A percentile compares a stretch with the other conserved stretches of the same genome.
phyloP scores from a whole-genome alignment of 2,888 invertebrate species.

The Meghimatium bilineatum region DNA sequence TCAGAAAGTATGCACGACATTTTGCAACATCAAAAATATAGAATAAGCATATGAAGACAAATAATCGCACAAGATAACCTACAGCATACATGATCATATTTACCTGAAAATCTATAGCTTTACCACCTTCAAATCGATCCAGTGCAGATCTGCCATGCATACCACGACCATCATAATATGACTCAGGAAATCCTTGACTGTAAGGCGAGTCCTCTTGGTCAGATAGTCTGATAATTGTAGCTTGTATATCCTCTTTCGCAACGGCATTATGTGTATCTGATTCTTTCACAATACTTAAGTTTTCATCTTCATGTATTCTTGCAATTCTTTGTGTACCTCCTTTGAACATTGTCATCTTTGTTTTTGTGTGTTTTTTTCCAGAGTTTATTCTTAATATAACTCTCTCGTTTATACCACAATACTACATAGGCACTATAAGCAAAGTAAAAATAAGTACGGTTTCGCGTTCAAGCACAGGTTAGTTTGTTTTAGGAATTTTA shows the following conservation, averaged over 20 bases:
- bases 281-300: not conserved
- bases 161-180: not conserved
- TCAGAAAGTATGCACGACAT: no score
- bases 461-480: no score
- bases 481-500: no score
- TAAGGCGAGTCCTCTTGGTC: not conserved
- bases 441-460: no score
- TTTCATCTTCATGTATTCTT: not conserved
- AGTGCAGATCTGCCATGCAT: slow-evolving; percentile 27
- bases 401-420: not conserved
- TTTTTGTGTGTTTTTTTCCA: not conserved
- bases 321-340: not conserved
- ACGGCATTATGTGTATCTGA: not conserved
- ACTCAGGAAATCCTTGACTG: not conserved
- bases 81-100: not conserved
- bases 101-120: slow-evolving; percentile 53
- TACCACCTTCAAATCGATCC: slow-evolving; percentile 47
- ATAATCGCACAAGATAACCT: not conserved
- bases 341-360: not conserved
- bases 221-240: not conserved
- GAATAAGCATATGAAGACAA: not conserved
- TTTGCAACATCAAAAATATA: no score
- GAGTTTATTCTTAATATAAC: no score
- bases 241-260: not conserved
- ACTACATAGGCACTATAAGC: no score